phyloP scores from a whole-genome alignment of 2,888 invertebrate genomes.

The Dicroscelio sp. region DNA sequence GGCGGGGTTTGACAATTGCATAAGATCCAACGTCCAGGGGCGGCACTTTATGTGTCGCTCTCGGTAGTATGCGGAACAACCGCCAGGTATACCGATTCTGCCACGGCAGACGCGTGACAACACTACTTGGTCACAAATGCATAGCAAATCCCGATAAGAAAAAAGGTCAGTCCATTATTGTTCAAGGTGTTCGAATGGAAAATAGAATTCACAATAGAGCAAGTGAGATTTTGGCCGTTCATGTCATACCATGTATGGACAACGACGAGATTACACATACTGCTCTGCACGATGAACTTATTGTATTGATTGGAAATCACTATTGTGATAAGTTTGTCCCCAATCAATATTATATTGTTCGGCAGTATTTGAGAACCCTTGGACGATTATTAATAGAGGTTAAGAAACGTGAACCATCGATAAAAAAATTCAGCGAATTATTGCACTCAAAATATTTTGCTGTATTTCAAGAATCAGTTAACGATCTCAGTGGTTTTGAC shows the following conservation, averaged over 20 bases:
- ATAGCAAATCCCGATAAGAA: not conserved
- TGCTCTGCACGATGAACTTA: not conserved
- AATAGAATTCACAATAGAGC: conserved; percentile 7
- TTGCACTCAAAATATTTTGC: not conserved
- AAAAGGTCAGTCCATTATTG: not conserved
- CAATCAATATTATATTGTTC: not conserved
- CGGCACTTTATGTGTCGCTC: too few species aligned
- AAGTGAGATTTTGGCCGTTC: not conserved
- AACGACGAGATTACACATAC: not conserved
- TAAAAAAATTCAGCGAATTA: not conserved
- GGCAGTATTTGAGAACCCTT: not conserved
- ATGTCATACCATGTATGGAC: not conserved
- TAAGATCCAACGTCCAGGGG: too few species aligned
- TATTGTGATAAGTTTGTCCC: not conserved
- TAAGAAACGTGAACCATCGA: not conserved
- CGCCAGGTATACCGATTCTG: too few species aligned
- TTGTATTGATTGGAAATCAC: not conserved
- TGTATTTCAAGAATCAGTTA: not conserved
- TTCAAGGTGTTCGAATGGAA: conserved; percentile 27
- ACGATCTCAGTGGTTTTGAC: not conserved
- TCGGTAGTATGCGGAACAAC: too few species aligned
- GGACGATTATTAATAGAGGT: not conserved
- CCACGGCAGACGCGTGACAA: too few species aligned
- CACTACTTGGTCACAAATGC: conserved; percentile 16
- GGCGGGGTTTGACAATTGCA: not conserved